These are phyloP conservation scores for Phrynocephalus forsythii DNA, from an alignment of 2,797 vertebrate genomes.

Conservation along the genomic window DNA sequence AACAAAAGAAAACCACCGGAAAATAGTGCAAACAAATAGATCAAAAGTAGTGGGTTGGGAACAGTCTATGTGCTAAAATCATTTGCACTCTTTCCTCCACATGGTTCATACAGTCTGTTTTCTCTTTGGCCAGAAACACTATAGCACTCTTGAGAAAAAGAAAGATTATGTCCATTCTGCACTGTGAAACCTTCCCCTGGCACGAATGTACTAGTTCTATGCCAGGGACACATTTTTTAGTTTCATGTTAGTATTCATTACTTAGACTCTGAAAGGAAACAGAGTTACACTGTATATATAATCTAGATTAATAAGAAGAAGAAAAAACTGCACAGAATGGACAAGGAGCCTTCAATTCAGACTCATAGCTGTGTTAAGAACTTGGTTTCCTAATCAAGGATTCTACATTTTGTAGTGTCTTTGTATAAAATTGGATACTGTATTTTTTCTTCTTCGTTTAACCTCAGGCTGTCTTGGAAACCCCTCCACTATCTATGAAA, in stretches of 20 bases:
- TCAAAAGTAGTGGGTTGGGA: not conserved
- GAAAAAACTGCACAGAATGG: not conserved
- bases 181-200: constrained; percentile 20
- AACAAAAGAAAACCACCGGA: not conserved
- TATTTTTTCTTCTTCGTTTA: not conserved
- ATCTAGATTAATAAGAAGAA: constrained; percentile 21
- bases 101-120: constrained; percentile 25
- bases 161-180: constrained; percentile 32
- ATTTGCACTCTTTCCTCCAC: constrained; percentile 13
- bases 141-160: constrained; percentile 29
- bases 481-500: not conserved
- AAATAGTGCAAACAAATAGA: constrained; percentile 10
- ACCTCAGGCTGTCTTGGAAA: not conserved
- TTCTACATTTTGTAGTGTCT: not conserved
- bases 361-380: constrained; percentile 16
- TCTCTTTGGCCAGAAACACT: constrained; percentile 24
- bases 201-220: constrained; percentile 31
- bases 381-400: not conserved
- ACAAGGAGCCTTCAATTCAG: not conserved
- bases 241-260: constrained; percentile 24
- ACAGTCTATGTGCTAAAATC: not conserved
- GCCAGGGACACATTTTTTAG: constrained; percentile 34
- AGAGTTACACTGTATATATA: constrained; percentile 38
- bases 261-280: constrained; percentile 21
- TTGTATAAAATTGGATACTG: not conserved